Percentiles rank a stretch among this genome's conserved stretches.
Evolutionary conservation across 2,113 vertebrate species (phyloP).

Genomic region (Engystomops pustulosus): DNA sequence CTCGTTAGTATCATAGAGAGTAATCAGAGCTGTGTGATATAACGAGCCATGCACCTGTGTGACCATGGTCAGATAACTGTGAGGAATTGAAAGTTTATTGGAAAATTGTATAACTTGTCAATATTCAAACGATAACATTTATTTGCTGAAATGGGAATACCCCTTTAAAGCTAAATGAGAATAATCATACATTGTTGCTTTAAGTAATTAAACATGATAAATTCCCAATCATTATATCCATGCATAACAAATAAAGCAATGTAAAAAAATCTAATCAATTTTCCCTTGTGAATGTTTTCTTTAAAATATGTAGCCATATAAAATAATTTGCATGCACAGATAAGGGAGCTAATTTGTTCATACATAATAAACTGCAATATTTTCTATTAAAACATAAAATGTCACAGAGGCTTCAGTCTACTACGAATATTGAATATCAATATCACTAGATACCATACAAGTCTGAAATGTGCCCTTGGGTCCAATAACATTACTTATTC

Average conservation of each 20-base stretch:
- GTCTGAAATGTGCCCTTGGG: neutral
- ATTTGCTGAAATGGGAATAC: no score
- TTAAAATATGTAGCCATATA: neutral
- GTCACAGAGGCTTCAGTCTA: neutral
- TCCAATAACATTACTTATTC: constrained; percentile 1
- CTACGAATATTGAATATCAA: neutral
- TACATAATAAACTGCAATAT: neutral
- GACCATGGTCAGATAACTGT: no score
- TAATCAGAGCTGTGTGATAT: no score
- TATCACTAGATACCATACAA: neutral
- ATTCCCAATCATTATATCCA: neutral
- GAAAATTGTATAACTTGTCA: no score
- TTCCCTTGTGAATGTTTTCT: neutral
- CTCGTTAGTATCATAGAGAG: no score
- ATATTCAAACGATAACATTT: no score
- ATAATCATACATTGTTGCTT: neutral
- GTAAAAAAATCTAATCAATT: neutral
- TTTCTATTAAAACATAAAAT: neutral
- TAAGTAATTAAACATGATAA: neutral
- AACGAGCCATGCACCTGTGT: no score
- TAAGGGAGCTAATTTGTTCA: neutral
- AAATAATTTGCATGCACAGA: neutral
- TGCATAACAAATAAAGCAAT: neutral
- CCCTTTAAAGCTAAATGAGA: no score
- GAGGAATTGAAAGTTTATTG: no score